Base-by-base conservation (phyloP, 2,113 vertebrate genomes). In the Helogale parvula region DNA sequence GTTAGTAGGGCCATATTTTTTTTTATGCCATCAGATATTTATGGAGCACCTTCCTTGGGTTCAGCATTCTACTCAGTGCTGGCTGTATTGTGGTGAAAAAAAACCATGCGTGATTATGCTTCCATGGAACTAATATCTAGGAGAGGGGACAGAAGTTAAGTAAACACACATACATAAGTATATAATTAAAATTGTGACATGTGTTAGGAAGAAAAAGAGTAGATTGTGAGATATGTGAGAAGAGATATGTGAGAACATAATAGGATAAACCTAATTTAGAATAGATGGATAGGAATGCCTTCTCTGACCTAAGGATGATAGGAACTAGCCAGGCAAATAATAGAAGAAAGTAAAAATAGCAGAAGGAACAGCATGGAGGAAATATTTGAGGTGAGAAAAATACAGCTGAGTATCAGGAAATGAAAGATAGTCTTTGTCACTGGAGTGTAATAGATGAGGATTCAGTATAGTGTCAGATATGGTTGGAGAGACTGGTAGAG, bases 341-440 rank as follows among this genome's bases (percentile, higher is more conserved):
- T 60, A 79, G 23, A 71, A 92, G 15, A 65, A 90, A 91, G 12
- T 81, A 77, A 93, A 95, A 77, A 27, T 63, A 80, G 3, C 19
- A 84, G 57, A 88, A 38, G 71, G 15, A 88, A 63, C 17, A 84
- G 50, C 21, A 66, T 72, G 16, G 82, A n/a, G 93, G 80, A 92
- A 76, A 45, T 93, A 65, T 65, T 77, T 97, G 81, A 96, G 35
- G 77, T 88, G 33, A 93, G 72, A 96, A 95, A 93, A 81, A 50
- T 71, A 86, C 63, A 93, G 69, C n/a, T 88, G 89, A 93, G 41
- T 92, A 85, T 92, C 65, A 88, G 66, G 57, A 93, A 96, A 69
- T 95, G 41, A 82, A 97, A 93, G 85, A 83, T 81, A 29, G 23
- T 86, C 15, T 77, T 77, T 74, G 35, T 94, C 13, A 7, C 29